Percentiles rank a stretch among this genome's conserved stretches.
Conservation (phyloP, 2,797 vertebrate species). For the Columba guinea region DNA sequence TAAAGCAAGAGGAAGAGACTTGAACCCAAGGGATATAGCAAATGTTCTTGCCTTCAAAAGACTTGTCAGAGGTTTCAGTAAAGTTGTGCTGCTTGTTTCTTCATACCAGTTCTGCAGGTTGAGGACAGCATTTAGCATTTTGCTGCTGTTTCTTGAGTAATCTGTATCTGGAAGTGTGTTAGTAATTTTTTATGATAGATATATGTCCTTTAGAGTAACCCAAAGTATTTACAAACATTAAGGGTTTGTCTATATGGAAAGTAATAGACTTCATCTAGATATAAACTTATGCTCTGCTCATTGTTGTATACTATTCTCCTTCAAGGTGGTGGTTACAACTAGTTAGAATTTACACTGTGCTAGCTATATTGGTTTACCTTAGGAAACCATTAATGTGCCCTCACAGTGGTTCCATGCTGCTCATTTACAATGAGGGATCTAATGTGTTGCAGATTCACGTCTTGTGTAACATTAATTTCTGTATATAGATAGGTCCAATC, state of each 20-base stretch:
- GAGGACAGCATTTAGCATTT: neutral
- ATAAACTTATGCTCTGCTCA: neutral
- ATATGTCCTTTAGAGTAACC: neutral
- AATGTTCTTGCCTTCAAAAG: neutral
- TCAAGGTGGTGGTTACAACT: neutral
- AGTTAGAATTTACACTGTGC: neutral
- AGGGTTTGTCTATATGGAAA: neutral
- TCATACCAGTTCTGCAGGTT: neutral
- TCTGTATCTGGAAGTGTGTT: neutral
- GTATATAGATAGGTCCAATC: neutral
- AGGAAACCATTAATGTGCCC: neutral
- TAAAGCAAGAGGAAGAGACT: neutral
- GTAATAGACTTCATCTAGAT: neutral
- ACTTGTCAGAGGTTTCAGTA: neutral
- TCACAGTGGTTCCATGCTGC: neutral
- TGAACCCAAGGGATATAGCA: neutral
- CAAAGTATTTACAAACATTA: neutral
- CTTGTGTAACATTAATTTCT: neutral
- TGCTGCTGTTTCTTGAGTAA: neutral
- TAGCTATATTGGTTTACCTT: neutral
- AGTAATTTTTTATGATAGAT: neutral
- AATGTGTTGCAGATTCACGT: neutral
- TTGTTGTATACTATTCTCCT: neutral
- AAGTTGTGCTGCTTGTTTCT: neutral
- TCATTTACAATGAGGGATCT: neutral